Evolutionary conservation across 1,140 invertebrate genomes (phyloP), one percentile per base, ranked within the genome.

Genomic region (Lepidurus apus): DNA sequence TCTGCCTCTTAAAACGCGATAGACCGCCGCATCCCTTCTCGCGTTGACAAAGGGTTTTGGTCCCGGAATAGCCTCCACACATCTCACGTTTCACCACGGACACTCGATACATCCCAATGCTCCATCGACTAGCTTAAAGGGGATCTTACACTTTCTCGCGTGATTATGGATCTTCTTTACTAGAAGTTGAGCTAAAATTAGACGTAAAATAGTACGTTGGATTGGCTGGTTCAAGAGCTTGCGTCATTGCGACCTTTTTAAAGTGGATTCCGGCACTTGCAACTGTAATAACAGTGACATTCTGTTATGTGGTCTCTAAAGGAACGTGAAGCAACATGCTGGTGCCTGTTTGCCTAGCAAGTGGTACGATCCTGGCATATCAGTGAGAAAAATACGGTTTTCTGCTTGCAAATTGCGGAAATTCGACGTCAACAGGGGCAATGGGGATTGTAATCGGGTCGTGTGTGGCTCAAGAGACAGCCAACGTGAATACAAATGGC

Each of bases 361-460:
- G 34, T 34, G 34, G 34, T 34, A 34, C 4, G 3, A 34, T 34
- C 34, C 34, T 34, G 34, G 34, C 3, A n/a, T 21, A 65, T 65
- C 4, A n/a, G 53, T 13, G 53, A n/a, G 13, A 65, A 17, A 21
- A 65, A 6, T 65, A 65, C 53, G 13, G 53, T 65, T 34, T 65
- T 5, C 53, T 65, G 21, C 53, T 21, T n/a, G 21, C 53, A 65
- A 13, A 17, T 47, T 47, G 13, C 17, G 53, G 17, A 21, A 65
- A 65, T 65, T 65, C 21, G 13, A 7, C 5, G 7, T 0, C 53
- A 7, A 13, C 17, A 65, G n/a, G 21, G 53, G 75, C 43, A 24
- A 92, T 92, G 91, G 91, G 91, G 82, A 90, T 92, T 82, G 90
- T 92, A 82, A 90, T 92, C 78, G 91, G 91, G 82, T 91, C 91